A percentile compares a stretch with the other conserved stretches of the same genome.
phyloP scores from a whole-genome alignment of 2,113 vertebrate species.

The Chamaea fasciata region DNA sequence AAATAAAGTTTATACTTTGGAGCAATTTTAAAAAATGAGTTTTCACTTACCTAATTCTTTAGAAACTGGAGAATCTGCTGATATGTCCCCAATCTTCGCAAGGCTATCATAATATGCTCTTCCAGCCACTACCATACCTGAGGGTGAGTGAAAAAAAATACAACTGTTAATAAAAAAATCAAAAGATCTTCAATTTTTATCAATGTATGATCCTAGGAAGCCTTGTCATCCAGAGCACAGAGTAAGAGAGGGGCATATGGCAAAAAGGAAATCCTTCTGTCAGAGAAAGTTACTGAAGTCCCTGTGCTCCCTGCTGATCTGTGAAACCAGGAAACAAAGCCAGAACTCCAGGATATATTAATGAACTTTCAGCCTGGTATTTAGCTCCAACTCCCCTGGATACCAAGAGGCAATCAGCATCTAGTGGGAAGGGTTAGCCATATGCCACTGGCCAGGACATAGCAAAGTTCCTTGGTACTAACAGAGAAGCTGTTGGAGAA shows the following conservation, averaged over 20 bases:
- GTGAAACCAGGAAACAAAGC: background rate
- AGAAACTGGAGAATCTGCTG: conserved; percentile 88
- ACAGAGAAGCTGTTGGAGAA: background rate
- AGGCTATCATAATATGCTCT: conserved; percentile 92
- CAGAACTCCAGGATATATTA: background rate
- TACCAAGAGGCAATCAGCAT: background rate
- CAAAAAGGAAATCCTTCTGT: background rate
- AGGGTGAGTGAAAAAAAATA: background rate
- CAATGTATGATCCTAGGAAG: background rate
- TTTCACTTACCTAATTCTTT: conserved; percentile 88
- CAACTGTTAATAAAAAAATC: background rate
- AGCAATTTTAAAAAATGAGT: background rate
- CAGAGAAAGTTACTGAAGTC: background rate
- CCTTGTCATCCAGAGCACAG: background rate
- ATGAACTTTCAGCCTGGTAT: background rate
- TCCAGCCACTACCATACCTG: conserved; percentile 90
- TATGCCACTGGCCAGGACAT: background rate
- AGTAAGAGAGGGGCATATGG: background rate
- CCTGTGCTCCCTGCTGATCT: background rate
- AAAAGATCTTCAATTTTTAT: background rate
- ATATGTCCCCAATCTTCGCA: conserved; percentile 90
- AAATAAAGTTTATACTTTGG: background rate
- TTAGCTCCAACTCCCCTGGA: background rate
- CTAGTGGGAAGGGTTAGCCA: background rate
- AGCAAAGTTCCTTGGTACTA: background rate